These are phyloP conservation scores for Sebastes alutus DNA, from an alignment of 2,797 vertebrate species.

Conservation along the genomic window DNA sequence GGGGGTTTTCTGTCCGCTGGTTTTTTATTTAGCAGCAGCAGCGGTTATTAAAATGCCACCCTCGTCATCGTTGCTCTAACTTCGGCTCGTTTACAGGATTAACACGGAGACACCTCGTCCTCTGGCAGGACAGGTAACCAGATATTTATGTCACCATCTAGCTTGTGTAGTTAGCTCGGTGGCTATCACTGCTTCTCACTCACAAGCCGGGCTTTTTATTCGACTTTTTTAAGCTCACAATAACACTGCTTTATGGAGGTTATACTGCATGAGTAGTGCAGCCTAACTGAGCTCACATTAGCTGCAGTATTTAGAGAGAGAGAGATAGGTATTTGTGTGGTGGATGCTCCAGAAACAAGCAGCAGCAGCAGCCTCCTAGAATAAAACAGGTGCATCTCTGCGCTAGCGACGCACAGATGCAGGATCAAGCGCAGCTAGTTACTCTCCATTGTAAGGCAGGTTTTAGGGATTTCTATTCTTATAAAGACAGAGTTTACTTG, in stretches of 20 bases:
- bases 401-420: slow-evolving; percentile 40
- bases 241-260: not conserved
- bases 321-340: slow-evolving; percentile 14
- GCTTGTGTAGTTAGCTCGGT: slow-evolving; percentile 61
- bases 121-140: slow-evolving; percentile 20
- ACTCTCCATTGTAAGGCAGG: not conserved
- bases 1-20: slow-evolving; percentile 1
- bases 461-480: not conserved
- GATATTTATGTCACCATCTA: slow-evolving; percentile 41
- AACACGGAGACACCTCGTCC: not conserved
- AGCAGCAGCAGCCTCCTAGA: slow-evolving; percentile 46
- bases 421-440: not conserved
- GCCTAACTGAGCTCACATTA: not conserved
- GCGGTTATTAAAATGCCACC: not conserved
- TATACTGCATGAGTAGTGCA: not conserved
- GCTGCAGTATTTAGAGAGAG: not conserved
- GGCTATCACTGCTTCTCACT: slow-evolving; percentile 20
- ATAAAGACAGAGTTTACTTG: not conserved
- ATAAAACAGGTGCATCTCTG: slow-evolving; percentile 80
- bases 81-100: not conserved
- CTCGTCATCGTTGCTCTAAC: not conserved
- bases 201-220: too few species aligned
- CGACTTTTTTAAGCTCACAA: not conserved
- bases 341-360: slow-evolving; percentile 6
- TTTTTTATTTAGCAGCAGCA: not conserved